Evolutionary conservation across 2,888 invertebrate genomes (phyloP), one percentile per base, ranked within the genome.

Genomic region (Cataglyphis rosenhaueri): DNA sequence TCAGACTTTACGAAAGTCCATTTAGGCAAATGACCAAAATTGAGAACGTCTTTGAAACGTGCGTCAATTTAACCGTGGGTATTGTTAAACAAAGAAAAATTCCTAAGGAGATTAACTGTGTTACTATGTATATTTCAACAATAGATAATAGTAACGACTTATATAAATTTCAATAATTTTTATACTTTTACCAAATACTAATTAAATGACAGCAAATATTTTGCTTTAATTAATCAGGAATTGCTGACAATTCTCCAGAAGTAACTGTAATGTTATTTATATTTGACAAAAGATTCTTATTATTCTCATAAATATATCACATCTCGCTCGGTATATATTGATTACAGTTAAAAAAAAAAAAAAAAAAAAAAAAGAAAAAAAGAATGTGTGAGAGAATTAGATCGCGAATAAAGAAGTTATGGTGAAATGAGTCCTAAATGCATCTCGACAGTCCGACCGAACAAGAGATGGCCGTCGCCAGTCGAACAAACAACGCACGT

Each of bases 401-500:
- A n/a, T 21, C 18, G 48, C 48, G 48, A 52, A 52, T 32, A 9
- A 70, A 35, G 52, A 29, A 35, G 25, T 52, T 52, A 52, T 55
- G 21, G 25, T 35, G 59, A 65, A 70, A 78, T 78, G 70, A n/a
- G 70, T 25, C 35, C 59, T 79, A 78, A 70, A 78, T 32, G 29
- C 57, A 41, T 59, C 59, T 68, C 41, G 32, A 57, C n/a, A 32
- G 38, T 8, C 12, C 38, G 59, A 18, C 57, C 61, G 55, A 48
- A 21, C 68, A 25, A 62, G 21, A 21, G 52, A 73, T 29, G 66
- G 35, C 62, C 55, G 38, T 48, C 55, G 62, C 25, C 38, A 25
- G 41, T 55, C 82, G 64, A 84, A 85, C 85, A 79, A 76, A 76
- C 66, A 85, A 87, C 85, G 85, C 76, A 82, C 84, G 83, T 71